Conservation (phyloP, 2,888 invertebrate genomes). For the Campaea margaritaria region DNA sequence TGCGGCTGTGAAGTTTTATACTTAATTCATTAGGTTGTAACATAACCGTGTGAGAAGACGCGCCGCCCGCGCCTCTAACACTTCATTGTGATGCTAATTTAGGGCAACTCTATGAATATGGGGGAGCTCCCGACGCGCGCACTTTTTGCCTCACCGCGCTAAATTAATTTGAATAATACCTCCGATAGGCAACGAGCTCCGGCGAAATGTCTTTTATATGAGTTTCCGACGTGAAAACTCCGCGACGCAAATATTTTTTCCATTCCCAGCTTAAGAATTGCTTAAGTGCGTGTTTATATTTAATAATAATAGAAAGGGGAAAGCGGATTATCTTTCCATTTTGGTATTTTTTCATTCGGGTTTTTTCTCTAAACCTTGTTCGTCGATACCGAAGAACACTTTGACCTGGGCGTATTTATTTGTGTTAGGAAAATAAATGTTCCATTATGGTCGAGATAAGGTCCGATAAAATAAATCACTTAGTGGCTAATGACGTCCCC, state of each 20-base stretch:
- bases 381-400: constrained; percentile 36
- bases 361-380: constrained; percentile 34
- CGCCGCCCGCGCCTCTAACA: constrained; percentile 75
- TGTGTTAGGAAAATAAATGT: constrained; percentile 57
- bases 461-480: constrained; percentile 74
- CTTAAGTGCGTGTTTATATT: constrained; percentile 68
- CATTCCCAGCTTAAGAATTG: constrained; percentile 64
- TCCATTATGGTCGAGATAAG: constrained; percentile 57
- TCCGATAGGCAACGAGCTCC: constrained; percentile 76
- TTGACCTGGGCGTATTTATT: constrained; percentile 43
- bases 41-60: constrained; percentile 76
- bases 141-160: constrained; percentile 81
- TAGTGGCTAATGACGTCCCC: constrained; percentile 73
- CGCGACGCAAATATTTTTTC: constrained; percentile 63
- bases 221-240: constrained; percentile 74
- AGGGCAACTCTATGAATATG: constrained; percentile 82
- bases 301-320: constrained; percentile 59
- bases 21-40: constrained; percentile 78
- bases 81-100: constrained; percentile 85
- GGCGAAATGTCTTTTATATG: constrained; percentile 80
- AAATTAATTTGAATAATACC: constrained; percentile 85
- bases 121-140: constrained; percentile 73
- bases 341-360: constrained; percentile 41
- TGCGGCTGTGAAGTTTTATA: constrained; percentile 70
- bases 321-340: constrained; percentile 55